These are phyloP conservation scores for Hormaphis cornu DNA, from an alignment of 1,140 invertebrate species.

Conservation along the genomic window DNA sequence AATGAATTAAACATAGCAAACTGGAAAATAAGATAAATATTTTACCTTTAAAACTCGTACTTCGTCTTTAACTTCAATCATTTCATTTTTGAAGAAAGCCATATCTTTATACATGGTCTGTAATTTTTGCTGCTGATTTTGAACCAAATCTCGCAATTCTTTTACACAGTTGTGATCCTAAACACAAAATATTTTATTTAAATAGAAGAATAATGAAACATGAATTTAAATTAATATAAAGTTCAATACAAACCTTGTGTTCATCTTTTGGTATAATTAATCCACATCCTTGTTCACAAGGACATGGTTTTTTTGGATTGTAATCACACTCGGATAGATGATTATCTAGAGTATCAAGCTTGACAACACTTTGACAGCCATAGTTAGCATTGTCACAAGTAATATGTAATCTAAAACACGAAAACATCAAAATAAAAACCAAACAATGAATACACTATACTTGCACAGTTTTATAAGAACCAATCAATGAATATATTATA, in stretches of 20 bases:
- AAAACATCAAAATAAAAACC: conserved; percentile 6
- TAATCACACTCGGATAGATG: conserved; percentile 87
- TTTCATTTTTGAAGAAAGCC: conserved; percentile 71
- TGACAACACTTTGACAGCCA: conserved; percentile 75
- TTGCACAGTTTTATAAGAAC: background rate
- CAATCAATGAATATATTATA: conserved; percentile 33
- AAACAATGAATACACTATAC: conserved; percentile 33
- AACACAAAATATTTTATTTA: background rate
- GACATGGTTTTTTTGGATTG: conserved; percentile 86
- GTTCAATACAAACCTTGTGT: conserved; percentile 50
- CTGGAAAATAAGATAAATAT: background rate
- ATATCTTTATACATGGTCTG: conserved; percentile 75
- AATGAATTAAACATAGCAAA: background rate
- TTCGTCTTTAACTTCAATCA: conserved; percentile 81
- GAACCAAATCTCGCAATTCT: conserved; percentile 73
- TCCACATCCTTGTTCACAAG: conserved; percentile 86
- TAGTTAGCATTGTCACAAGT: conserved; percentile 80
- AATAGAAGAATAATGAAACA: background rate
- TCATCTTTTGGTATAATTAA: conserved; percentile 91
- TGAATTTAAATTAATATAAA: background rate
- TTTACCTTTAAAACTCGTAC: conserved; percentile 51
- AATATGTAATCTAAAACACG: conserved; percentile 66
- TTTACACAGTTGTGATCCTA: conserved; percentile 84
- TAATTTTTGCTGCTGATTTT: conserved; percentile 75
- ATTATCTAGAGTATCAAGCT: conserved; percentile 68